A percentile compares a stretch with the other conserved stretches of the same genome.
These are phyloP conservation scores for Solenodon paradoxus DNA, from an alignment of 2,113 vertebrate genomes.

Conservation along the genomic window DNA sequence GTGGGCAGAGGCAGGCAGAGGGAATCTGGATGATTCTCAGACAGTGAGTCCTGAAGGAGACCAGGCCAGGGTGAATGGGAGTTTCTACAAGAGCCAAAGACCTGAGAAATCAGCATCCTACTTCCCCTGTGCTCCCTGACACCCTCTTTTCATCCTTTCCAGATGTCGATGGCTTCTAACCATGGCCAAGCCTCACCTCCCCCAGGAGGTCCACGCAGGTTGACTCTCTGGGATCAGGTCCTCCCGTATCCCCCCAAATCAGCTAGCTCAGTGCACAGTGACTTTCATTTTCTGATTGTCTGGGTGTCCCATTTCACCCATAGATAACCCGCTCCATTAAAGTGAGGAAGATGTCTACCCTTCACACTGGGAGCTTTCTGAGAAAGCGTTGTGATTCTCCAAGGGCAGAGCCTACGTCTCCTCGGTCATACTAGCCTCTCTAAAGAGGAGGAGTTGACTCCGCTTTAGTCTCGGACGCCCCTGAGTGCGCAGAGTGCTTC, in stretches of 20 bases:
- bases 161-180: not conserved
- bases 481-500: not conserved
- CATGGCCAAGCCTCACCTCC: not conserved
- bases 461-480: no score
- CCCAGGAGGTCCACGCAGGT: not conserved
- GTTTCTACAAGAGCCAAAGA: not conserved
- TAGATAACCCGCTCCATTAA: not conserved
- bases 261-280: not conserved
- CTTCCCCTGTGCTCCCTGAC: no score
- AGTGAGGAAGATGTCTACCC: not conserved
- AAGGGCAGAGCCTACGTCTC: not conserved
- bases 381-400: no score
- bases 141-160: no score
- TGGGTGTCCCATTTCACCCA: rapidly evolving
- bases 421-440: not conserved
- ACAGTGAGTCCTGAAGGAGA: not conserved
- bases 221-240: not conserved
- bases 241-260: not conserved
- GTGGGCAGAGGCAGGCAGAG: not conserved
- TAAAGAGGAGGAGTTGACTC: not conserved
- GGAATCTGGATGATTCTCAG: not conserved
- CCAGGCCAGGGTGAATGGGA: not conserved
- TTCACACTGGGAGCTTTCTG: not conserved
- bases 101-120: no score
- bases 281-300: not conserved